A percentile compares a stretch with the other conserved stretches of the same genome.
Conservation (phyloP, 2,113 vertebrate genomes). For the Actenoides hombroni region DNA sequence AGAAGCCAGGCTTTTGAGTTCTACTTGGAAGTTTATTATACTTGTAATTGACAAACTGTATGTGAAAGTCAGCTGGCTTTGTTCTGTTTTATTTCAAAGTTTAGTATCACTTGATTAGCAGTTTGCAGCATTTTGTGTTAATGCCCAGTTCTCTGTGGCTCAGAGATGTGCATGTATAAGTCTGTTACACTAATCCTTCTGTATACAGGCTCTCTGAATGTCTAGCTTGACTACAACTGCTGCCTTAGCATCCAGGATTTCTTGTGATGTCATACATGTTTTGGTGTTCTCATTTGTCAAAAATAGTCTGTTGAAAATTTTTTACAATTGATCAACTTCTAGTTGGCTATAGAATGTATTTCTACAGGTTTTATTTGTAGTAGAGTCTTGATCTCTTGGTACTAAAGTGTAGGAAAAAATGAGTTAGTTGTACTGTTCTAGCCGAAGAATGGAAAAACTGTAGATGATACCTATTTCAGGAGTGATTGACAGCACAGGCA, state of each 20-base stretch:
- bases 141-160: neutral
- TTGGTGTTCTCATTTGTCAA: neutral
- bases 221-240: neutral
- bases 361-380: neutral
- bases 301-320: neutral
- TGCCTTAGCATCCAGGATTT: neutral
- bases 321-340: neutral
- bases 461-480: neutral
- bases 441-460: neutral
- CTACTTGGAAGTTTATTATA: neutral
- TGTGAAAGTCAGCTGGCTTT: neutral
- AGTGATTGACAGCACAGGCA: constrained; percentile 10
- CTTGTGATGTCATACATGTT: neutral
- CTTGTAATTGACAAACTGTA: neutral
- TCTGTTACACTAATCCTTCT: neutral
- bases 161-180: neutral
- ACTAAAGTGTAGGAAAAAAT: neutral
- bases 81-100: neutral
- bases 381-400: neutral
- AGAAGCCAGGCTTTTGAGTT: neutral
- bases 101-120: neutral
- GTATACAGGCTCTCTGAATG: neutral
- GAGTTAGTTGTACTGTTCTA: neutral
- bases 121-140: neutral
- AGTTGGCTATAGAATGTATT: neutral